Evolutionary conservation across 2,113 vertebrate genomes (phyloP), one percentile per base, ranked within the genome.

Genomic region (Petaurus breviceps): DNA sequence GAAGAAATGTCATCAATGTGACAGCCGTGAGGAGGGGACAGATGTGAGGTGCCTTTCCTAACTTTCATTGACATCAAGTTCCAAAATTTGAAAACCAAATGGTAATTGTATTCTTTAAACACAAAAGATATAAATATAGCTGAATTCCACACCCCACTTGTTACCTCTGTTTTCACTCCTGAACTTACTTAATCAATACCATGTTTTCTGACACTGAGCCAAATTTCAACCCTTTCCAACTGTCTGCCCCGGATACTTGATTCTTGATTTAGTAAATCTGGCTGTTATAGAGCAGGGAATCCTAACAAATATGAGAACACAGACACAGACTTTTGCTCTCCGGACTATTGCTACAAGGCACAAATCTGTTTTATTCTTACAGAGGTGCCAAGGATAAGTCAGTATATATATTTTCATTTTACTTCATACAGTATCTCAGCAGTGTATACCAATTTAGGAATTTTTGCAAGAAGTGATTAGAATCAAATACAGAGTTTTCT

Each of bases 201-300:
- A 89, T 22, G 28, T 92, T 94, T 97, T 53, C 47, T 89, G 52
- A 89, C 12, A 94, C 90, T 52, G 77, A 93, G 92, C 3, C 95
- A 97, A 95, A 95, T 57, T 46, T 92, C 55, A 94, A 96, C 97
- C 93, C 92, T 90, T 93, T 97, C 97, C 47, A 97, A 98, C 97
- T 93, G 95, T 92, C 96, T 95, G 4, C 37, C 92, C 57, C 50
- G 43, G 61, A 43, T 90, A n/a, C 31, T 24, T n/a, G 49, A 77
- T 49, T 84, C 92, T 89, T 61, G 31, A 47, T 47, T 92, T 53
- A 68, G 28, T 37, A 68, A 68, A 68, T 68, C 57, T 37, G 57
- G 50, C 68, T n/a, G 23, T 52, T 91, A 68, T 31, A 89, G 90
- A 61, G 49, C 25, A 51, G 55, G 37, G 68, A 89, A 4, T 47